A percentile compares a stretch with the other conserved stretches of the same genome.
Conservation (phyloP, 2,113 vertebrate genomes). For the Corythaixoides concolor region DNA sequence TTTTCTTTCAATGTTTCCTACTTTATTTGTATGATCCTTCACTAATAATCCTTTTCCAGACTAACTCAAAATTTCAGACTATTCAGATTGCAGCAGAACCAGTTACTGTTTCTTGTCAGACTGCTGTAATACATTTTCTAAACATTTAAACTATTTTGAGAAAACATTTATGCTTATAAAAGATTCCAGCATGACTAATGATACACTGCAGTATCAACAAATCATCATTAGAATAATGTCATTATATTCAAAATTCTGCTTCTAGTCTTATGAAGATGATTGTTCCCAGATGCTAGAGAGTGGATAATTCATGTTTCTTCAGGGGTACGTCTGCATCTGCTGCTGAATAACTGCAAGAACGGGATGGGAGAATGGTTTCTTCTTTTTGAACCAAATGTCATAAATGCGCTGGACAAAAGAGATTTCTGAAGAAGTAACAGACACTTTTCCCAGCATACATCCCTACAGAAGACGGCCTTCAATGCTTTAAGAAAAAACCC, state of each 20-base stretch:
- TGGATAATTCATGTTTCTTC: constrained; percentile 20
- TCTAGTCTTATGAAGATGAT: constrained; percentile 5
- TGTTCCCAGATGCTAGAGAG: constrained; percentile 5
- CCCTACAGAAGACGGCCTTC: neutral
- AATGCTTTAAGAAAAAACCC: neutral
- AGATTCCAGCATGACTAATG: constrained; percentile 23
- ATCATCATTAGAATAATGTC: constrained; percentile 27
- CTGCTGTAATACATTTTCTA: neutral
- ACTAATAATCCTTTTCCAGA: neutral
- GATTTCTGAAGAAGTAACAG: constrained; percentile 36
- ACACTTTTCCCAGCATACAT: neutral
- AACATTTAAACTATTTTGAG: constrained; percentile 31
- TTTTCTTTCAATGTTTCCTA: fast-evolving
- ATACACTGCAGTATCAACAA: constrained; percentile 28
- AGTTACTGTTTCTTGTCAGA: neutral
- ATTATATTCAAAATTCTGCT: constrained; percentile 23
- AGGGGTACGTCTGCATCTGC: neutral
- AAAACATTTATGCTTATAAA: constrained; percentile 1
- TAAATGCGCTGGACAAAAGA: constrained; percentile 8
- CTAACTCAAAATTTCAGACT: neutral
- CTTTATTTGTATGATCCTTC: neutral
- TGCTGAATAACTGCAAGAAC: constrained; percentile 9
- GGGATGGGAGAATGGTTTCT: neutral
- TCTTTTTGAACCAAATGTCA: constrained; percentile 22
- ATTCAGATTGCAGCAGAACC: neutral